Conservation (phyloP, 1,140 invertebrate genomes). For the Pteromalus puparum region DNA sequence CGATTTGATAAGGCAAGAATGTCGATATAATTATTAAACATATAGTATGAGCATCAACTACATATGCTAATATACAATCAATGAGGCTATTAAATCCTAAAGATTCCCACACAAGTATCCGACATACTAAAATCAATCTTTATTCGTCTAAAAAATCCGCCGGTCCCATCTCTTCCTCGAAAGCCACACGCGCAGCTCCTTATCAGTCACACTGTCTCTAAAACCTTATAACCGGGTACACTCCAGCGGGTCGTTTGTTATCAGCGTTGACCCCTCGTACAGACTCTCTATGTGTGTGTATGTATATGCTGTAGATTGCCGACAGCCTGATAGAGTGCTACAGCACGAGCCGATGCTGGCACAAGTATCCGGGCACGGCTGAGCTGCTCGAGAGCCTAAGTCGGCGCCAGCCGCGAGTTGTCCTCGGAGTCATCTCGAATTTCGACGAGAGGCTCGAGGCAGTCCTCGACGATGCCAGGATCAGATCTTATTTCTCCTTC, state of each 20-base stretch:
- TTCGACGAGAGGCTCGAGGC: slow-evolving; percentile 87
- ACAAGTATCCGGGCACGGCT: slow-evolving; percentile 79
- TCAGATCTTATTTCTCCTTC: slow-evolving; percentile 86
- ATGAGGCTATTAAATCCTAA: too few species aligned
- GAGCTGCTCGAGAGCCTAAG: slow-evolving; percentile 80
- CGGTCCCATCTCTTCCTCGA: not conserved
- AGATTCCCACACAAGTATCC: too few species aligned
- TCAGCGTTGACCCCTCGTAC: not conserved
- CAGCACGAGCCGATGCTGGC: slow-evolving; percentile 83
- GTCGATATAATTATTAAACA: too few species aligned
- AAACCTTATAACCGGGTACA: not conserved
- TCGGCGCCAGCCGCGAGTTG: slow-evolving; percentile 68
- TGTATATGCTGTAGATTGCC: slow-evolving; percentile 64
- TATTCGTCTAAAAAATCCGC: too few species aligned
- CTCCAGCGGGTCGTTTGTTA: not conserved
- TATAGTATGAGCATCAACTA: too few species aligned
- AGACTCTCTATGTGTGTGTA: slow-evolving; percentile 13
- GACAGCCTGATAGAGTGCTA: slow-evolving; percentile 74
- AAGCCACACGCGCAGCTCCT: not conserved
- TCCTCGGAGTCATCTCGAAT: slow-evolving; percentile 90
- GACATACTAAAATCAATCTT: too few species aligned
- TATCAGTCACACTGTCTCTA: not conserved
- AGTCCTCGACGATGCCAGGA: slow-evolving; percentile 80
- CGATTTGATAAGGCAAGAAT: too few species aligned
- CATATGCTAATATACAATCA: too few species aligned